Evolutionary conservation across 2,888 invertebrate species (phyloP), one percentile per base, ranked within the genome.

Genomic region (Drosophila atripex): DNA sequence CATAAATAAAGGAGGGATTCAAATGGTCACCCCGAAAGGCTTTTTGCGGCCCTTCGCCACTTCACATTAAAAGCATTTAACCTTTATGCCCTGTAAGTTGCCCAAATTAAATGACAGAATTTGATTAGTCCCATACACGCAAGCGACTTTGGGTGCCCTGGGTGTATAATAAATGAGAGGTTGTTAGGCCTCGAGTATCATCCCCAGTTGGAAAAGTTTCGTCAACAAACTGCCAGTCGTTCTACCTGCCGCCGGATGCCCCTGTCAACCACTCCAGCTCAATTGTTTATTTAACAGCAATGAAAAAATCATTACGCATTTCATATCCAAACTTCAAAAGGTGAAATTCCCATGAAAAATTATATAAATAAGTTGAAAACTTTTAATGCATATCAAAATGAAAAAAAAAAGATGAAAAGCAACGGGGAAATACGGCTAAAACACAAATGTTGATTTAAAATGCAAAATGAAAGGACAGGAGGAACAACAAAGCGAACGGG

Each of bases 201-300:
- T 54, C 57, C 65, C 30, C 25, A 39, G 47, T 70, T 54, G 63
- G 55, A 32, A 57, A 83, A 79, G 64, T 83, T 82, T 77, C 74
- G 53, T 11, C 52, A 38, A 63, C 47, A 41, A 18, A 41, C 28
- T 28, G 28, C 35, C 35, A 35, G n/a, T 14, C 35, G 12, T 6
- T 3, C n/a, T n/a, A n/a, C n/a, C n/a, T 47, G 25, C 46, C 47
- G 21, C 58, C 41, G 41, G 41, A 41, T 18, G 11, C 41, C 18
- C 18, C 35, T 41, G 16, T 18, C 43, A 43, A 21, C 43, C 43
- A 43, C 43, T 43, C 43, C 43, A 11, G 11, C 71, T 49, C 72
- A 79, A 82, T 85, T 85, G 82, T 85, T 82, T 85, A 85, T 83
- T 86, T 82, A 86, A 82, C 75, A 86, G 82, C 73, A 69, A 83